Evolutionary conservation across 1,140 invertebrate genomes (phyloP).

Genomic region (Lepidurus couesii): DNA sequence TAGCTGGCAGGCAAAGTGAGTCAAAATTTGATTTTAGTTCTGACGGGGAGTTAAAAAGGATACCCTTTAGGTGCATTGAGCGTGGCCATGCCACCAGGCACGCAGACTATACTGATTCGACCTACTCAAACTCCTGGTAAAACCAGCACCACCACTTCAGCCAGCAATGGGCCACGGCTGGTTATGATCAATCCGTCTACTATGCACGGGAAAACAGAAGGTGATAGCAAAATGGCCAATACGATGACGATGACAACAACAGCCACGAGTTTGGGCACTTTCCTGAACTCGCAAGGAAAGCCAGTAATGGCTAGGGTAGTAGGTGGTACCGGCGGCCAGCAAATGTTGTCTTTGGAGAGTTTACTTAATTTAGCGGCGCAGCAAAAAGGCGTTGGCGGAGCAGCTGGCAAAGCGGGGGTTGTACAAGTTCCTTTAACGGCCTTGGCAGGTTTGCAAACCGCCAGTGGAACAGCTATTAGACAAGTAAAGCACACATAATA

Average conservation of each 20-base stretch:
- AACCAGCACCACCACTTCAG: constrained; percentile 11
- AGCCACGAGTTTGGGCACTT: constrained; percentile 25
- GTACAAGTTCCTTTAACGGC: constrained; percentile 32
- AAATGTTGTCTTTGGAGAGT: constrained; percentile 31
- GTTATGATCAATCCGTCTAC: constrained; percentile 31
- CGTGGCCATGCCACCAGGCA: not conserved
- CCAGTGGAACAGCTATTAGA: not conserved
- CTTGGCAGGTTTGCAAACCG: constrained; percentile 26
- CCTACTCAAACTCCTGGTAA: constrained; percentile 23
- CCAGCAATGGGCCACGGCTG: constrained; percentile 8
- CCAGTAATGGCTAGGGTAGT: constrained; percentile 31
- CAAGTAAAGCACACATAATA: not conserved
- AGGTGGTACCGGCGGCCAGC: constrained; percentile 23
- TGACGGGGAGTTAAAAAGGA: not conserved
- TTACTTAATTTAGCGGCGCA: constrained; percentile 26
- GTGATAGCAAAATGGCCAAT: not conserved
- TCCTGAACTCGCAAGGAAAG: constrained; percentile 23
- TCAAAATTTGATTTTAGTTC: not conserved
- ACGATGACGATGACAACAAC: constrained; percentile 9
- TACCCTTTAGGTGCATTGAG: not conserved
- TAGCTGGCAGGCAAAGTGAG: constrained; percentile 26
- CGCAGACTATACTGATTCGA: constrained; percentile 33
- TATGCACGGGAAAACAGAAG: not conserved
- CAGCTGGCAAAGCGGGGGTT: constrained; percentile 28
- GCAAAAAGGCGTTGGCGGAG: constrained; percentile 8